Conservation (phyloP, 2,888 invertebrate species). For the Argyresthia goedartella region DNA sequence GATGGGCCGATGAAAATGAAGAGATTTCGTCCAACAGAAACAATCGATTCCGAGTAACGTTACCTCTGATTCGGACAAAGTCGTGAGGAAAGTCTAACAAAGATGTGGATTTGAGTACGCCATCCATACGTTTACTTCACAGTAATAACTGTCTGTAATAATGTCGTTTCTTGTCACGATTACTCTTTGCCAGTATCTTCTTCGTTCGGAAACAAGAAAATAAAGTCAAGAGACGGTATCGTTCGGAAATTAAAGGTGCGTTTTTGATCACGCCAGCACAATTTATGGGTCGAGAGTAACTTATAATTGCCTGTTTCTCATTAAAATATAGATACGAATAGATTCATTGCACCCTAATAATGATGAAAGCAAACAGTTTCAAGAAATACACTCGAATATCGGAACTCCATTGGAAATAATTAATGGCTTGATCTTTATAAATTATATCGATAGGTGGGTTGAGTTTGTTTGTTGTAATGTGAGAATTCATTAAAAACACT, state of each 20-base stretch:
- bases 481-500: not conserved
- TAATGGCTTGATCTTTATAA: conserved; percentile 3
- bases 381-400: conserved; percentile 9
- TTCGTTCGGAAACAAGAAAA: conserved; percentile 5
- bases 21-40: too few species aligned
- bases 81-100: too few species aligned
- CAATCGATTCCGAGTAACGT: too few species aligned
- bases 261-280: conserved; percentile 10
- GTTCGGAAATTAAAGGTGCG: conserved; percentile 6
- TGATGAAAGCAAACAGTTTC: conserved; percentile 20
- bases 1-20: too few species aligned
- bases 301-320: conserved; percentile 23
- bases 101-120: too few species aligned
- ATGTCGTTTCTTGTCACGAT: not conserved
- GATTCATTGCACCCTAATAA: conserved; percentile 26
- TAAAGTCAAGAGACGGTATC: conserved; percentile 5
- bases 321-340: conserved; percentile 28
- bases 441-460: not conserved
- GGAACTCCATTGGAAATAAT: conserved; percentile 11
- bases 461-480: conserved; percentile 1
- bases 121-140: too few species aligned
- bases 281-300: conserved; percentile 5
- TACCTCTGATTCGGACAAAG: too few species aligned
- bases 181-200: conserved; percentile 4
- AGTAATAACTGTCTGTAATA: too few species aligned